Evolutionary conservation across 1,140 invertebrate genomes (phyloP), one percentile per base, ranked within the genome.

Genomic region (Grapholita molesta): DNA sequence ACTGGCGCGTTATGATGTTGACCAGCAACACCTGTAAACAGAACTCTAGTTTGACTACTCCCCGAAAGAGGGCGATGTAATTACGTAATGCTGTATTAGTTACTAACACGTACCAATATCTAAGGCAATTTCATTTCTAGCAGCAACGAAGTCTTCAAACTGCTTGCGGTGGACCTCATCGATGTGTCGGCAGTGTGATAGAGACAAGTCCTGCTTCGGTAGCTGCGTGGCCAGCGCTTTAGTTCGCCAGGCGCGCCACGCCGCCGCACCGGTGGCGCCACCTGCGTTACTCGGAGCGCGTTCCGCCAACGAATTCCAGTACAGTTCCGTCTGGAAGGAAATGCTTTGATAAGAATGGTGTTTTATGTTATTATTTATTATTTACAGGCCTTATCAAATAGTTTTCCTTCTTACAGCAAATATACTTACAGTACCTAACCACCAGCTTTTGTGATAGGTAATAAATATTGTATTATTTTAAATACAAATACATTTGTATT

Each of bases 191-290:
- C 97, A 98, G 83, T 98, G 98, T 64, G 96, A 94, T 73, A 97
- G 91, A 12, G 97, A 96, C 38, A 99, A 93, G 88, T 99, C 99
- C 92, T 99, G 98, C 89, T 97, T 98, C 12, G 98, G 98, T 76
- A 99, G 93, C 91, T 99, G 98, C 64, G 94, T 93, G 66, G 97
- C 96, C 71, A 99, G 92, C 4, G 89, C 85, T 30, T 84, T 73
- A 18, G 85, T 84, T 18, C 90, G 64, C 89, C 90, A 91, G 3
- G 83, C 82, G 15, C 83, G 82, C 85, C 88, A 91, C 9, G 88
- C 88, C 94, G 74, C 97, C 86, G 88, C 95, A 93, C 83, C 96
- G 93, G 89, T 98, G 96, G 28, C 97, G 75, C 87, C 87, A 94
- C 88, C 97, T 96, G 21, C 96, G 28, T 76, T 72, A 4, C 75